A percentile compares a stretch with the other conserved stretches of the same genome.
Conservation (phyloP, 2,888 invertebrate species). For the Netelia inedita region DNA sequence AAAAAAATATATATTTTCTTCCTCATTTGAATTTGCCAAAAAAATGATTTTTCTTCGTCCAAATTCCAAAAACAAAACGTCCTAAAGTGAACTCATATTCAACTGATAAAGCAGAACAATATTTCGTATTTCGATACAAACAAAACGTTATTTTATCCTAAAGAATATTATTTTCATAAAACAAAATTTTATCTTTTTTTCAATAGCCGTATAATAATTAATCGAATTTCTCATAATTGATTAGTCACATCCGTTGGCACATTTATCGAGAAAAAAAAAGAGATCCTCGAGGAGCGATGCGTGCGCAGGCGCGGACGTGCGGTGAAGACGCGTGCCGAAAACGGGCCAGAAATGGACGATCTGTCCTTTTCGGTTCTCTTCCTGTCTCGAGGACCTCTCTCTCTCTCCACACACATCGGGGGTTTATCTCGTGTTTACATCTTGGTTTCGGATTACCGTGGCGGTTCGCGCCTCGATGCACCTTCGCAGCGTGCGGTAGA, state of each 20-base stretch:
- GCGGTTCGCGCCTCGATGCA: slow-evolving; percentile 73
- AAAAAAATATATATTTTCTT: slow-evolving; percentile 14
- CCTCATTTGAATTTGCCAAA: slow-evolving; percentile 11
- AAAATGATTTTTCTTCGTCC: too few relatives aligned
- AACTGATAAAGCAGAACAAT: too few relatives aligned
- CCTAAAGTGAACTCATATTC: too few relatives aligned
- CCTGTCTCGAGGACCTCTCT: slow-evolving; percentile 19
- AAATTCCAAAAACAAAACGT: too few relatives aligned
- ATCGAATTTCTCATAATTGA: slow-evolving; percentile 11
- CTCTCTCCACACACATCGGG: slow-evolving; percentile 56
- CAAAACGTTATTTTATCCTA: too few relatives aligned
- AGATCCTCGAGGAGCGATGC: slow-evolving; percentile 2
- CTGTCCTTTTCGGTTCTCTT: slow-evolving; percentile 20
- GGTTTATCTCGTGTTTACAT: slow-evolving; percentile 81
- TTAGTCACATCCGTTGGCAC: not conserved
- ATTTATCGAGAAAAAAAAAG: slow-evolving; percentile 26
- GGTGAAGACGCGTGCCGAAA: slow-evolving; percentile 80
- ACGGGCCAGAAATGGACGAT: slow-evolving; percentile 72
- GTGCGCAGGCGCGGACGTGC: slow-evolving; percentile 30
- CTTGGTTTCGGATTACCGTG: slow-evolving; percentile 79
- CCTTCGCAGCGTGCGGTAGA: slow-evolving; percentile 62
- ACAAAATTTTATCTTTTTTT: too few relatives aligned
- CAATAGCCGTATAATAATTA: not conserved
- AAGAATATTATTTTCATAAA: too few relatives aligned
- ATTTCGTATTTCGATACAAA: too few relatives aligned